Evolutionary conservation across 2,888 invertebrate genomes (phyloP), one percentile per base, ranked within the genome.

Genomic region (Drosophila anceps): DNA sequence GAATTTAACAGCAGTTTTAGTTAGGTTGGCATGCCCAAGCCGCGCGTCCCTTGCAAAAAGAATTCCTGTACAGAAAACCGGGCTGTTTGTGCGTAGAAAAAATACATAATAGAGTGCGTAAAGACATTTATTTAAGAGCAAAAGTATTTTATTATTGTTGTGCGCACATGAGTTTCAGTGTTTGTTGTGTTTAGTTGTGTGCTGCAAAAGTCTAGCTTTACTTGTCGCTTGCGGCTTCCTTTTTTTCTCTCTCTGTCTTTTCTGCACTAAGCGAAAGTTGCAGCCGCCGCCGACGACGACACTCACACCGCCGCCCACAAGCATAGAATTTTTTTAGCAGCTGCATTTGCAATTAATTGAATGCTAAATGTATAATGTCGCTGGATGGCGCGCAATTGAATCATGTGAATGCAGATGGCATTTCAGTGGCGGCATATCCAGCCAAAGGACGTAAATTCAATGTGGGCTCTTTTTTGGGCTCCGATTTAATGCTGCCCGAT

Each of bases 371-470:
- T 55, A 89, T 80, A 82, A 92, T 92, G 92, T 84, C 90, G 59
- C 75, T 92, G 59, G 83, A 87, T 76, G 92, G 93, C 76, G 92
- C 89, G 39, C 89, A 92, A 76, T 74, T 92, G 53, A 84, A 87
- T 50, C 84, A 83, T 63, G 74, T 91, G 7, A 81, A 87, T 53
- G 83, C 82, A 43, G 66, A 62, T 55, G 80, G 74, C 24, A 65
- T 58, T 13, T 37, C 69, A 13, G 76, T 73, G 20, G 64, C 64
- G 20, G 64, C 64, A 1, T 73, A 89, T 55, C 31, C 57, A 33
- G 90, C 91, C 35, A 91, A 91, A 57, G 93, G 92, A 41, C 91
- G 89, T 39, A 86, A 90, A 51, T 92, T 92, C 53, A 84, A 83
- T 29, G 79, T 93, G 35, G 93, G 93, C 15, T 92, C 92, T 55